phyloP scores from a whole-genome alignment of 1,140 invertebrate genomes.

The Fopius arisanus region DNA sequence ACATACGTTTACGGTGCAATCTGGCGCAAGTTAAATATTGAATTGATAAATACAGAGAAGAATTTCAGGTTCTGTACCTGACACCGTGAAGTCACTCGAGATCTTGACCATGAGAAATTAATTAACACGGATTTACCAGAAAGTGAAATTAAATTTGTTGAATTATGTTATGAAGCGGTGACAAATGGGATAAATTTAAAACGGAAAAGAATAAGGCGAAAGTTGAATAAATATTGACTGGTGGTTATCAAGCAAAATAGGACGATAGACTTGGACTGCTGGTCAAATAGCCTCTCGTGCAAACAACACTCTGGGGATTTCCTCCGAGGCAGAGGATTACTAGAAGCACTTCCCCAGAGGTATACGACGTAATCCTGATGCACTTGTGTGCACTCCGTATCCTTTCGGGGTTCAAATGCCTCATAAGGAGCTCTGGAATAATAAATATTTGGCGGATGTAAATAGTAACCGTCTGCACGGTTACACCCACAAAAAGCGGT shows the following conservation, averaged over 20 bases:
- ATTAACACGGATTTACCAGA: too few species aligned
- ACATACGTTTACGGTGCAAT: slow-evolving; percentile 38
- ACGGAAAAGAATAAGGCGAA: too few species aligned
- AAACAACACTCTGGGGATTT: slow-evolving; percentile 37
- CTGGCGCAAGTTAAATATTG: slow-evolving; percentile 60
- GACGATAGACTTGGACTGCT: slow-evolving; percentile 36
- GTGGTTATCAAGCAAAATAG: too few species aligned
- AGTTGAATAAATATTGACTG: too few species aligned
- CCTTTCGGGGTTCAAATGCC: slow-evolving; percentile 31
- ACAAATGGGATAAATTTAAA: too few species aligned
- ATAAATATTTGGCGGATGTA: slow-evolving; percentile 60
- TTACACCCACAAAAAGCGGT: slow-evolving; percentile 39
- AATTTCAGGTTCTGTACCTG: too few species aligned
- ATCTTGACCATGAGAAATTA: neutral
- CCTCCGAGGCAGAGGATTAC: neutral
- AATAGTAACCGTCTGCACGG: neutral
- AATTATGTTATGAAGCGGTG: too few species aligned
- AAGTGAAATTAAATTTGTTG: too few species aligned
- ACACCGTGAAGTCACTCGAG: neutral
- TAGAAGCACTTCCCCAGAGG: neutral
- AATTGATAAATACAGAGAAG: slow-evolving; percentile 50
- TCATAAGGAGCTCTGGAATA: slow-evolving; percentile 48
- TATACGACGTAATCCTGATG: slow-evolving; percentile 19
- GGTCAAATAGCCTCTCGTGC: slow-evolving; percentile 40
- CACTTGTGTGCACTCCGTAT: neutral